A percentile compares a stretch with the other conserved stretches of the same genome.
Conservation (phyloP, 64 coral and sea anemone species). For the Platygyra sinensis region DNA sequence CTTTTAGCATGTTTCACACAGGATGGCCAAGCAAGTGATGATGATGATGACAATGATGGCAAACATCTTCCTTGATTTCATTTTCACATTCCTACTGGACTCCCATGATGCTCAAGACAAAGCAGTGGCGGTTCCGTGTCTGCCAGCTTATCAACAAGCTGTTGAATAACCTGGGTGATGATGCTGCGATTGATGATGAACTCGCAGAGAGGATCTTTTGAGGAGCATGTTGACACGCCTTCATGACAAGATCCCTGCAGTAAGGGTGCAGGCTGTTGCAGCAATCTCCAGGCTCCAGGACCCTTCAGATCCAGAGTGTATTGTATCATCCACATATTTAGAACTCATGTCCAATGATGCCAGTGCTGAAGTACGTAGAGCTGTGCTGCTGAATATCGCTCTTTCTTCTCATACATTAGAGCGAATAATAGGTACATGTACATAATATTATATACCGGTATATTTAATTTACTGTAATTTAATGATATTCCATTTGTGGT, state of each 20-base stretch:
- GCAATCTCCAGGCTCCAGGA: constrained; percentile 90
- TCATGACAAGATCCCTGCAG: constrained; percentile 76
- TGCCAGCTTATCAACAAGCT: constrained; percentile 95
- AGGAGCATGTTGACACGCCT: constrained; percentile 81
- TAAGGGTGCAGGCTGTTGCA: constrained; percentile 81
- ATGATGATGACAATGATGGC: constrained; percentile 64
- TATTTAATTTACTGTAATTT: not conserved
- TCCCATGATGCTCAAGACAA: constrained; percentile 80
- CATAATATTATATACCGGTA: too few species aligned
- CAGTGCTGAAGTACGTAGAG: constrained; percentile 81
- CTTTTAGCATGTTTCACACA: not conserved
- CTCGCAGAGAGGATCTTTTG: constrained; percentile 86
- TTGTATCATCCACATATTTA: constrained; percentile 70
- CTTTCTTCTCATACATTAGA: constrained; percentile 60
- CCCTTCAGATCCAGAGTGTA: constrained; percentile 79
- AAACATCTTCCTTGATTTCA: constrained; percentile 67
- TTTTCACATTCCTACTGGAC: constrained; percentile 79
- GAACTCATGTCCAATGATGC: constrained; percentile 77
- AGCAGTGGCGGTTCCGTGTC: constrained; percentile 80
- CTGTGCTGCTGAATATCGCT: constrained; percentile 77
- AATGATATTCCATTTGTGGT: not conserved
- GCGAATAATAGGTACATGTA: constrained; percentile 78
- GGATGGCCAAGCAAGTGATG: constrained; percentile 63
- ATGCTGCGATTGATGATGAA: constrained; percentile 84
- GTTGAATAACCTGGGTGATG: constrained; percentile 79